Percentiles rank a stretch among this genome's conserved stretches.
Evolutionary conservation across 2,888 invertebrate genomes (phyloP).

Genomic region (Drosophila yooni): DNA sequence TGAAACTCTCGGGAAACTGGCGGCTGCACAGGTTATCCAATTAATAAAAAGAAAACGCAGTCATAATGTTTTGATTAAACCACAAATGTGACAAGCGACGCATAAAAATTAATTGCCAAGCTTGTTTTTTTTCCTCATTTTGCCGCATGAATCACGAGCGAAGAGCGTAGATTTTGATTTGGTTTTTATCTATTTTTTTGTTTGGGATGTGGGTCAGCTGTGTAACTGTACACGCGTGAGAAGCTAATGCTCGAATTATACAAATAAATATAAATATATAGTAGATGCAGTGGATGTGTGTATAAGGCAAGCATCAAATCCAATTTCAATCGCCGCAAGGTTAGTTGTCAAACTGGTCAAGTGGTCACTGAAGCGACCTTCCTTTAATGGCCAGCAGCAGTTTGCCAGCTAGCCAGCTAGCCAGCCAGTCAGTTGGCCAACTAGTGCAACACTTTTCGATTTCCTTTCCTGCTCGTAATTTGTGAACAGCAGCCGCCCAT

Average conservation of each 20-base stretch:
- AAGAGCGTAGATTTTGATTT: slow-evolving; percentile 34
- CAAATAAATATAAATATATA: slow-evolving; percentile 1
- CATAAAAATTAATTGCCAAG: slow-evolving; percentile 74
- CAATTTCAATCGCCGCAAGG: slow-evolving; percentile 56
- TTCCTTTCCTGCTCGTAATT: slow-evolving; percentile 61
- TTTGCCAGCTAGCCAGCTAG: slow-evolving; percentile 15
- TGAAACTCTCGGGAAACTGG: slow-evolving; percentile 12
- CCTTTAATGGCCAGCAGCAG: slow-evolving; percentile 62
- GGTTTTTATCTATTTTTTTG: slow-evolving; percentile 13
- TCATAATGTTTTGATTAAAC: slow-evolving; percentile 77
- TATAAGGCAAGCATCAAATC: slow-evolving; percentile 15
- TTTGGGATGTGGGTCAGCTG: slow-evolving; percentile 64
- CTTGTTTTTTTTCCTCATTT: slow-evolving; percentile 38
- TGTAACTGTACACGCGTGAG: slow-evolving; percentile 71
- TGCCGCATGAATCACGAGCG: slow-evolving; percentile 21
- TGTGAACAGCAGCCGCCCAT: slow-evolving; percentile 48
- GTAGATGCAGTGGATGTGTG: neutral
- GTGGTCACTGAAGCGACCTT: slow-evolving; percentile 62
- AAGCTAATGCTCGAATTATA: slow-evolving; percentile 36
- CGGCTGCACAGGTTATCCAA: slow-evolving; percentile 58
- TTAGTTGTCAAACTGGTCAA: slow-evolving; percentile 37
- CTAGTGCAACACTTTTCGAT: slow-evolving; percentile 71
- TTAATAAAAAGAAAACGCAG: slow-evolving; percentile 77
- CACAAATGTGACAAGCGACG: slow-evolving; percentile 77
- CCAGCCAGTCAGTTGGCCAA: slow-evolving; percentile 25